Base-by-base conservation (phyloP, 2,888 invertebrate species). In the Andrena flavipes region DNA sequence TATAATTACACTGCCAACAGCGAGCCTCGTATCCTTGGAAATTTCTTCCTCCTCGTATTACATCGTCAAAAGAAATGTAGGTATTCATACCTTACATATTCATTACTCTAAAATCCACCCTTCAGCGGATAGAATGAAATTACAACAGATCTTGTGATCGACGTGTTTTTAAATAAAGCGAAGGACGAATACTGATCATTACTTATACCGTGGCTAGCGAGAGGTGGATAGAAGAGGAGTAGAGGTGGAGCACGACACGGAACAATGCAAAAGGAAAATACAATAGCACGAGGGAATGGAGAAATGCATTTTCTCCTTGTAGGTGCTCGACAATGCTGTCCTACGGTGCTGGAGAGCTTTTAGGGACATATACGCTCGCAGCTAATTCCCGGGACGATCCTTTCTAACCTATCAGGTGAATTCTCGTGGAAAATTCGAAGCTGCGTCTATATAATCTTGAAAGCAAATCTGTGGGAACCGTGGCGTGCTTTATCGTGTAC, bases 351-450 rank as follows among this genome's bases (percentile, higher is more conserved):
- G 64, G 74, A 83, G 76, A 77, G 76, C 80, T 74, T 76, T 76
- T 64, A 71, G 56, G 48, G 76, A 70, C 73, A 79, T 78, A 78
- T 82, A 79, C 49, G 70, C 59, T 74, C 68, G 74, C 69, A 71
- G 84, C 84, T 84, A 83, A 84, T 84, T 80, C 84, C 64, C 64
- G 54, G 42, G 74, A 74, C 63, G 73, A 79, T 78, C 78, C 69
- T 73, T 76, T 65, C 70, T 63, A 65, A 65, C 68, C 54, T 64
- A 60, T 20, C 26, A 49, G 26, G 48, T 68, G 83, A 78, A 68
- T 64, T 78, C 69, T 49, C 42, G 78, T 49, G 84, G 71, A 75
- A 82, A 82, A 80, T 70, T 74, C 65, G 48, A 60, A n/a, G 70
- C 74, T 29, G 8, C 42, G 49, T 56, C 70, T 26, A 56, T 69